Evolutionary conservation across 2,888 invertebrate species (phyloP).

Genomic region (Cotesia congregata): DNA sequence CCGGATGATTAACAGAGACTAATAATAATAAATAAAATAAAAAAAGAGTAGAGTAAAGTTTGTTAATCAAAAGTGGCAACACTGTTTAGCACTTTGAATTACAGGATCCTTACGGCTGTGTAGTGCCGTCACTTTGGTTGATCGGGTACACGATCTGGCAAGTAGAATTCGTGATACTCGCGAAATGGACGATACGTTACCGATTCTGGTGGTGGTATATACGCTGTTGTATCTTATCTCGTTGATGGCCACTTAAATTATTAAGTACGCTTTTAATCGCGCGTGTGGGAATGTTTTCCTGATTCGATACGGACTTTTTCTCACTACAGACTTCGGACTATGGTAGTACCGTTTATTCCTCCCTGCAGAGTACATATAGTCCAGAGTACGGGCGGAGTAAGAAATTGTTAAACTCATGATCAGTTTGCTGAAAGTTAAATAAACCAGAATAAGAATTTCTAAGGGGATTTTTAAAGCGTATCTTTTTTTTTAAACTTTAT

Average conservation of each 20-base stretch:
- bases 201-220: constrained; percentile 35
- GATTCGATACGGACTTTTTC: constrained; percentile 30
- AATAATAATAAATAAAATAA: neutral
- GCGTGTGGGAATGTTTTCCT: constrained; percentile 39
- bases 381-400: neutral
- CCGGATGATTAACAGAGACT: too few species aligned
- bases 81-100: constrained; percentile 38
- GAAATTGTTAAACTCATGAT: neutral
- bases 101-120: constrained; percentile 30
- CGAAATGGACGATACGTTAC: constrained; percentile 41
- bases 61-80: constrained; percentile 27
- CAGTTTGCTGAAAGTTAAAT: neutral
- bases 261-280: constrained; percentile 41
- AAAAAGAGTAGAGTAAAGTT: constrained; percentile 6
- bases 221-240: constrained; percentile 36
- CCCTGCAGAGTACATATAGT: too few species aligned
- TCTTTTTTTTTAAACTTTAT: neutral
- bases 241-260: constrained; percentile 42
- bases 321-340: neutral
- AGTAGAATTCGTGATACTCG: constrained; percentile 41
- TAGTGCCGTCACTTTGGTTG: constrained; percentile 38
- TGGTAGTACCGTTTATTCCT: constrained; percentile 1
- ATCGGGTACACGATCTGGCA: constrained; percentile 41
- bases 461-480: neutral
- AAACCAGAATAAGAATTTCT: neutral